These are phyloP conservation scores for Cyclargus thomasi DNA, from an alignment of 1,140 invertebrate genomes.

Conservation along the genomic window DNA sequence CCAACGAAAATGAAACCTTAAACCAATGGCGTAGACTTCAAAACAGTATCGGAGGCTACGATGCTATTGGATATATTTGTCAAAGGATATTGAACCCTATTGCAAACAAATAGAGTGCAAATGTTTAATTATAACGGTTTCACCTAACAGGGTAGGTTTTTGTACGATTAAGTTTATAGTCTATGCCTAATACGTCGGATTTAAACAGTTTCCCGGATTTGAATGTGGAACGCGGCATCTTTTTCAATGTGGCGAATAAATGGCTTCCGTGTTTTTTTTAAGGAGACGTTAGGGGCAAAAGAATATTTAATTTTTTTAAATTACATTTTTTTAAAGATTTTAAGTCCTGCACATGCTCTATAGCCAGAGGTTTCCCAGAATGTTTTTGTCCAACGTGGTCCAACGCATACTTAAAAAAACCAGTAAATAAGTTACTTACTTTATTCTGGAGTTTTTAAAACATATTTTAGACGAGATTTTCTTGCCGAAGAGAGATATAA, in stretches of 20 bases:
- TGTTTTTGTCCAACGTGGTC: no score
- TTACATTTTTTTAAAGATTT: no score
- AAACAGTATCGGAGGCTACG: no score
- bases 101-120: not conserved
- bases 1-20: not conserved
- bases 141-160: not conserved
- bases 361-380: no score
- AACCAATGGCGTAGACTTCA: not conserved
- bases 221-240: not conserved
- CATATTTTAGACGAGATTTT: no score
- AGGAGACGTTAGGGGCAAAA: no score
- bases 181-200: not conserved
- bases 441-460: no score
- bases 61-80: not conserved
- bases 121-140: not conserved
- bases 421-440: no score
- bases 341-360: no score
- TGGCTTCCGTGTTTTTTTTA: constrained; percentile 1
- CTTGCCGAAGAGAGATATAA: no score
- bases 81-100: not conserved
- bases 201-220: not conserved
- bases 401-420: no score
- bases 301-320: no score
- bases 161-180: not conserved
- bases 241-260: not conserved